A percentile compares a stretch with the other conserved stretches of the same genome.
Conservation (phyloP, 2,113 vertebrate species). For the Pica pica region DNA sequence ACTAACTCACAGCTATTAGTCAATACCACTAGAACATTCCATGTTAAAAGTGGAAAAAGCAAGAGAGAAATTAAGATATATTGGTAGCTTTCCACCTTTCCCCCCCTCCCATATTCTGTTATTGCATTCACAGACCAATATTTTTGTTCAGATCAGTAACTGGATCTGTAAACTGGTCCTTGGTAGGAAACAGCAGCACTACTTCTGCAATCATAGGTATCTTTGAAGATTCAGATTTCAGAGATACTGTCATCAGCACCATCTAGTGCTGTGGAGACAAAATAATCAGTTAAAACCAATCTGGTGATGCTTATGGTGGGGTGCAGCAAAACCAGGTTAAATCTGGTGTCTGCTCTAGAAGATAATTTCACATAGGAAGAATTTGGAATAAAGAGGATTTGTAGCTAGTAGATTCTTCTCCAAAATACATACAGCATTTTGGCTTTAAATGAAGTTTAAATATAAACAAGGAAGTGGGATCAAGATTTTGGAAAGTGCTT, state of each 20-base stretch:
- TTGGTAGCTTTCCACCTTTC: neutral
- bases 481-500: neutral
- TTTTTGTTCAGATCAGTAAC: neutral
- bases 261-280: constrained; percentile 47
- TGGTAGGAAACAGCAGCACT: neutral
- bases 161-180: neutral
- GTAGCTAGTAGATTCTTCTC: neutral
- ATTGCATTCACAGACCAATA: neutral
- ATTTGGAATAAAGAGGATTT: neutral
- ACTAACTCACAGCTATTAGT: neutral
- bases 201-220: neutral
- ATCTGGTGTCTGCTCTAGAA: neutral
- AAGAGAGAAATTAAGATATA: neutral
- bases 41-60: neutral
- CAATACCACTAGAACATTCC: neutral
- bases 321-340: neutral
- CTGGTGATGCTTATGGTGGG: neutral
- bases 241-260: constrained; percentile 51
- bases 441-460: neutral
- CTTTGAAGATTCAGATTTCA: neutral
- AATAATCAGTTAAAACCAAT: neutral
- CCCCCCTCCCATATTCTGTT: too few relatives aligned
- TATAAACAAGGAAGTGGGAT: neutral
- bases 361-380: neutral
- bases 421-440: neutral